A percentile compares a stretch with the other conserved stretches of the same genome.
Evolutionary conservation across 2,797 vertebrate species (phyloP).

Genomic region (Pseudomugil gertrudae): DNA sequence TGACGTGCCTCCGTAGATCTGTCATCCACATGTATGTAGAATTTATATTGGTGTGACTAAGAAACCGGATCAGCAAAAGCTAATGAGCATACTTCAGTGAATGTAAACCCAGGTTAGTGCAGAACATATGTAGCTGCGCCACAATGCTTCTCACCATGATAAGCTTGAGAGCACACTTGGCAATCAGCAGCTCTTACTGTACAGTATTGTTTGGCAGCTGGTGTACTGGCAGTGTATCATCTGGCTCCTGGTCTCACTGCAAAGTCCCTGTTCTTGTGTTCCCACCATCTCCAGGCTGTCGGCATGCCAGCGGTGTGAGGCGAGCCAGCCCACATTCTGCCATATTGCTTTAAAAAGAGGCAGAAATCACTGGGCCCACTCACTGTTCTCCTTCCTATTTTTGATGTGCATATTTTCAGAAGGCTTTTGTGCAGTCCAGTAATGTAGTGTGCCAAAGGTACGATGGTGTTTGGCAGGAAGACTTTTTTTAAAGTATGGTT

Average conservation of each 20-base stretch:
- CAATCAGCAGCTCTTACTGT: conserved; percentile 36
- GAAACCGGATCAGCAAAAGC: background rate
- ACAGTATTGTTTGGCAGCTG: conserved; percentile 62
- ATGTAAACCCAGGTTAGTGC: background rate
- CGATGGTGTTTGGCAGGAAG: conserved; percentile 37
- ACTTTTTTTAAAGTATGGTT: conserved; percentile 8
- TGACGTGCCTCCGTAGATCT: background rate
- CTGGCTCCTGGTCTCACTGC: conserved; percentile 42
- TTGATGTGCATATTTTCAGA: conserved; percentile 43
- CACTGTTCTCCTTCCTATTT: conserved; percentile 38
- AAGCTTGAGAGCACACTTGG: conserved; percentile 35
- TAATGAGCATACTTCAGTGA: conserved; percentile 3
- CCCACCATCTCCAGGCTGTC: conserved; percentile 45
- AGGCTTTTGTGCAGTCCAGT: conserved; percentile 43
- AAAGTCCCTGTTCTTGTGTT: conserved; percentile 35
- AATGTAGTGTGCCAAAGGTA: conserved; percentile 43
- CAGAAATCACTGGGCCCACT: conserved; percentile 58
- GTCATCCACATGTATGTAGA: background rate
- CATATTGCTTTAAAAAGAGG: conserved; percentile 48
- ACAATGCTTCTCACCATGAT: conserved; percentile 36
- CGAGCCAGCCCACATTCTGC: conserved; percentile 28
- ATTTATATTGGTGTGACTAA: background rate
- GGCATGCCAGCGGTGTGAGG: conserved; percentile 49
- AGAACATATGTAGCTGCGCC: conserved; percentile 15
- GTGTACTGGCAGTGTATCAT: conserved; percentile 47